A percentile compares a stretch with the other conserved stretches of the same genome.
Evolutionary conservation across 2,113 vertebrate species (phyloP).

Genomic region (Egretta garzetta): DNA sequence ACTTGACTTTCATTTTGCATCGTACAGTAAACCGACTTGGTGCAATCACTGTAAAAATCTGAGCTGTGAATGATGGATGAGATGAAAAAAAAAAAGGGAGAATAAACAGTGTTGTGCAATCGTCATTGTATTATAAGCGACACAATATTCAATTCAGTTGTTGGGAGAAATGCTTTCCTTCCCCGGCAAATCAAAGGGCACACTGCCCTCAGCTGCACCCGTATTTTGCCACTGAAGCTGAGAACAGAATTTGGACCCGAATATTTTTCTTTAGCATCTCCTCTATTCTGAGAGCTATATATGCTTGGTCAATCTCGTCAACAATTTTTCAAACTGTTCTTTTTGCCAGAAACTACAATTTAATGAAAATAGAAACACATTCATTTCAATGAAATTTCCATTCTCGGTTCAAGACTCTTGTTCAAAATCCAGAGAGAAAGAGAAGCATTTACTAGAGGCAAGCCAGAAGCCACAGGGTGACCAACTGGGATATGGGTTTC

Average conservation of each 20-base stretch:
- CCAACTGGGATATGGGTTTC: not conserved
- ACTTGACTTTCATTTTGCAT: slow-evolving; percentile 57
- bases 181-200: not conserved
- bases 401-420: not conserved
- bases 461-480: not conserved
- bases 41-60: slow-evolving; percentile 2
- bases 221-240: not conserved
- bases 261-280: not conserved
- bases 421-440: not conserved
- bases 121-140: not conserved
- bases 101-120: slow-evolving; percentile 29
- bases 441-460: not conserved
- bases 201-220: not conserved
- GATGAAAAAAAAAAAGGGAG: not conserved
- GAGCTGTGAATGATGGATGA: slow-evolving; percentile 40
- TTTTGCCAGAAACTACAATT: not conserved
- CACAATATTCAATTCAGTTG: slow-evolving; percentile 3
- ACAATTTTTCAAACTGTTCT: not conserved
- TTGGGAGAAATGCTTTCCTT: not conserved
- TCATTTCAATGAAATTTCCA: not conserved
- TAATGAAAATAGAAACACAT: slow-evolving; percentile 16
- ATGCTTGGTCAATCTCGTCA: not conserved
- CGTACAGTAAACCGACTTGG: not conserved
- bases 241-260: not conserved
- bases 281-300: not conserved